A percentile compares a stretch with the other conserved stretches of the same genome.
Conservation (phyloP, 2,888 invertebrate genomes). For the Hymenopus coronatus region DNA sequence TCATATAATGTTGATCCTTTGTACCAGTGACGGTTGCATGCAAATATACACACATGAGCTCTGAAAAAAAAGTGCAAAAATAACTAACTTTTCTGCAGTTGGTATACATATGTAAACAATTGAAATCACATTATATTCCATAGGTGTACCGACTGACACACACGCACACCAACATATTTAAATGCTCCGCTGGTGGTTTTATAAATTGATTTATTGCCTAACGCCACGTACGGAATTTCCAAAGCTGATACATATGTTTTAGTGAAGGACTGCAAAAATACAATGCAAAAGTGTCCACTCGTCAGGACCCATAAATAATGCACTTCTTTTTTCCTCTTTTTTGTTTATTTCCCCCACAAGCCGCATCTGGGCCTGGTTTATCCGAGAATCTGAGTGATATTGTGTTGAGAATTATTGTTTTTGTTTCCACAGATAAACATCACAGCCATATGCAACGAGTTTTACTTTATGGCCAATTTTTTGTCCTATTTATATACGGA, state of each 20-base stretch:
- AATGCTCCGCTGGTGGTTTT: neutral
- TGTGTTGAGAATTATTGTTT: neutral
- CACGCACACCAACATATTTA: neutral
- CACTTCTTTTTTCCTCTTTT: neutral
- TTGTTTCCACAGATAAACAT: neutral
- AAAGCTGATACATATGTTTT: neutral
- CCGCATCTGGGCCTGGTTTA: neutral
- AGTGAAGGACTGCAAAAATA: neutral
- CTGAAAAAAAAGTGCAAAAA: neutral
- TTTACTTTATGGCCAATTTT: no score
- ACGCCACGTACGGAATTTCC: neutral
- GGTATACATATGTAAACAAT: neutral
- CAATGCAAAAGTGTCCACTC: constrained; percentile 1
- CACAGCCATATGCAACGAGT: neutral
- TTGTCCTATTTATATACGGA: neutral
- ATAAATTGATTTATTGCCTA: neutral
- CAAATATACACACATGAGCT: neutral
- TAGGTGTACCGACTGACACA: neutral
- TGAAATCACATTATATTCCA: neutral
- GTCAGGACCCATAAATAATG: neutral
- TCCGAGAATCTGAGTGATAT: neutral
- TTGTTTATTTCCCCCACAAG: neutral
- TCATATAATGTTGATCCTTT: neutral
- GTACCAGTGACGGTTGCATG: neutral
- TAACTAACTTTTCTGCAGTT: neutral